A percentile compares a stretch with the other conserved stretches of the same genome.
phyloP scores from a whole-genome alignment of 2,797 vertebrate genomes.

The Acanthornis magna region DNA sequence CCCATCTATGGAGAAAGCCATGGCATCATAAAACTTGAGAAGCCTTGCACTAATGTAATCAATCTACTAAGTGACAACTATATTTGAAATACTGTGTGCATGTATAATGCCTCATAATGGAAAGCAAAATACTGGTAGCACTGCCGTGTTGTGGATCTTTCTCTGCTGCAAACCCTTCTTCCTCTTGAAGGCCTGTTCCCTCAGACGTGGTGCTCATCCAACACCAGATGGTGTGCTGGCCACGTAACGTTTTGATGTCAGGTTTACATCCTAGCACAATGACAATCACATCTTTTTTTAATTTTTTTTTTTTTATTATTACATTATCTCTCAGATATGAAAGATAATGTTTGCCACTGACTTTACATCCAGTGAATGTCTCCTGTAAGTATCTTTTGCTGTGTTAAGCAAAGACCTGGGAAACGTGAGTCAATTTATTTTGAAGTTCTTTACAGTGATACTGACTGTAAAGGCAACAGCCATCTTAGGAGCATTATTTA shows the following conservation, averaged over 20 bases:
- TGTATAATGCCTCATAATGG: background rate
- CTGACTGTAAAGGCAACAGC: background rate
- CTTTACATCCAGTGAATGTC: background rate
- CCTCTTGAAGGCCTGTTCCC: background rate
- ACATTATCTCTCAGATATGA: background rate
- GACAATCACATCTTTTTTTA: background rate
- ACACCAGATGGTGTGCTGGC: background rate
- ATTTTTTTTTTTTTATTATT: background rate
- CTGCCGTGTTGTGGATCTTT: background rate
- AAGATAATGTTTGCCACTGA: background rate
- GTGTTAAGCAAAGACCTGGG: background rate
- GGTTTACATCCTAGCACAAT: background rate
- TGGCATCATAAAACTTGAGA: slow-evolving; percentile 53
- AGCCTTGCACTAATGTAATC: slow-evolving; percentile 39
- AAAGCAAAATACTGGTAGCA: background rate
- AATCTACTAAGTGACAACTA: slow-evolving; percentile 17
- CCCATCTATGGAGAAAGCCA: slow-evolving; percentile 23
- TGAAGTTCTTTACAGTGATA: background rate
- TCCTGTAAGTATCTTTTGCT: background rate
- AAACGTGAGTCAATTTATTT: background rate
- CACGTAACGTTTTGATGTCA: background rate
- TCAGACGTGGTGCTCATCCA: background rate
- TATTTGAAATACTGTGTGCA: background rate
- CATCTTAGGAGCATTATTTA: background rate
- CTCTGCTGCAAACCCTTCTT: background rate